Evolutionary conservation across 2,113 vertebrate species (phyloP), one percentile per base, ranked within the genome.

Genomic region (Barbus barbus): DNA sequence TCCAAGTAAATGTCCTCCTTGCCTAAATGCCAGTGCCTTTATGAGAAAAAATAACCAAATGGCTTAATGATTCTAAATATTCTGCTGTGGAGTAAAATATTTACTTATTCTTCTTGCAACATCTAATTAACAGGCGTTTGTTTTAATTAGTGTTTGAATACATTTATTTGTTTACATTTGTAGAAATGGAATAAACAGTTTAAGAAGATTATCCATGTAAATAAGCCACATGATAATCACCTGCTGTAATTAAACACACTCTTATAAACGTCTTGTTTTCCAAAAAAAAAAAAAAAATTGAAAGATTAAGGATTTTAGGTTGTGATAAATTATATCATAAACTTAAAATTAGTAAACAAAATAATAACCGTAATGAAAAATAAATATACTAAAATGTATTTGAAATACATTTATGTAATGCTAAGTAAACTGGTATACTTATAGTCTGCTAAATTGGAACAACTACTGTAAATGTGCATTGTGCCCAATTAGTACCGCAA

Each of bases 151-250:
- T 13, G 13, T 44, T 46, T 73, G 12, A 73, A 46, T 12, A 22
- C 4, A 9, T 38, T 18, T 56, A 9, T 56, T 24, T 67, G n/a
- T 58, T 58, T 58, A 11, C 53, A 14, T 63, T 7, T 44, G 22
- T 72, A 72, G 38, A 75, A 75, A 48, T 3, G 5, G 41, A 75
- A 75, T 28, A 75, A 75, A 75, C 72, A 51, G 8, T 73, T 12
- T 26, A 73, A 75, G 44, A 48, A 48, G 72, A 51, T 75, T 51
- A 75, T 51, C 14, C 44, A n/a, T 4, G 5, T 46, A 46, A 73
- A 73, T n/a, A 56, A n/a, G 8, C 38, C n/a, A 73, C n/a, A 26
- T 14, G n/a, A 73, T 46, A 46, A 44, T 73, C 22, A 46, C 71
- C 38, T 48, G 24, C 44, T 51, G n/a, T 75, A 31, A 48, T 75